These are phyloP conservation scores for Ochotona princeps DNA, from an alignment of 2,113 vertebrate species.

Conservation along the genomic window DNA sequence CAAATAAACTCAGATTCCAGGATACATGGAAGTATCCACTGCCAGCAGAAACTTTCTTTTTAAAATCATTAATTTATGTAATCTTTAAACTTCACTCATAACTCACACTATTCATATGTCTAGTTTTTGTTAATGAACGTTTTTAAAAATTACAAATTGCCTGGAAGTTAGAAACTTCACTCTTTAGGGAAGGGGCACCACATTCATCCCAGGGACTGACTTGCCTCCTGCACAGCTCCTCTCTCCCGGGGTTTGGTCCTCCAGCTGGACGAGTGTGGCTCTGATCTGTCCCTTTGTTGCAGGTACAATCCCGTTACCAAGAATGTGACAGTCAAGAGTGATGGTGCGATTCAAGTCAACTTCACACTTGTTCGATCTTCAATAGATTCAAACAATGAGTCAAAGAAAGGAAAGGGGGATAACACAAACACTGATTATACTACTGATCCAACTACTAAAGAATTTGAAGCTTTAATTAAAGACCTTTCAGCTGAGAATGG, in stretches of 20 bases:
- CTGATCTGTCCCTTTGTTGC: conserved; percentile 39
- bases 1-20: neutral
- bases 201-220: neutral
- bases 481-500: conserved; percentile 93
- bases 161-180: conserved; percentile 20
- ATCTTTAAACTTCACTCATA: conserved; percentile 36
- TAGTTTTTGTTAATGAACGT: conserved; percentile 30
- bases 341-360: conserved; percentile 89
- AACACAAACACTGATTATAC: conserved; percentile 78
- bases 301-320: conserved; percentile 92
- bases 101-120: neutral
- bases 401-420: conserved; percentile 78
- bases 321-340: conserved; percentile 88
- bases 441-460: conserved; percentile 88
- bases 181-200: neutral
- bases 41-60: conserved; percentile 27
- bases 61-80: conserved; percentile 22
- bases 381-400: conserved; percentile 82
- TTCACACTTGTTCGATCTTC: conserved; percentile 91
- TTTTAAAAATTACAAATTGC: conserved; percentile 45
- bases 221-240: neutral
- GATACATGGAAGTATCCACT: neutral
- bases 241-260: neutral
- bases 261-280: neutral
- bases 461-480: conserved; percentile 93